These are phyloP conservation scores for Calliopum simillimum DNA, from an alignment of 2,888 invertebrate species.

Conservation along the genomic window DNA sequence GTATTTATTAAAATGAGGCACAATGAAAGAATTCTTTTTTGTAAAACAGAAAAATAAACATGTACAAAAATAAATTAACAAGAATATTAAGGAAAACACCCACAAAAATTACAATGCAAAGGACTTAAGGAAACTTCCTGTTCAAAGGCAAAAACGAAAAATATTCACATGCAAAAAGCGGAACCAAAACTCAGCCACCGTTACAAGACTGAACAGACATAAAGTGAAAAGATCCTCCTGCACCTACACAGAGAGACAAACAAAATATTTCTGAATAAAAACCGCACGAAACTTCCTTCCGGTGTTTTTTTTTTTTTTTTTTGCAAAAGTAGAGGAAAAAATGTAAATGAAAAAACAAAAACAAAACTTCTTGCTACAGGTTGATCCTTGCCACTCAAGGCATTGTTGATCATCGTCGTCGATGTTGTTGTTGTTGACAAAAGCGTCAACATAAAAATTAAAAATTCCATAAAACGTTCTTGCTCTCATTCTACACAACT, in stretches of 20 bases:
- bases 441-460: constrained; percentile 18
- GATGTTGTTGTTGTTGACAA: constrained; percentile 13
- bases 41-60: constrained; percentile 7
- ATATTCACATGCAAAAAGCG: constrained; percentile 25
- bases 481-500: background rate
- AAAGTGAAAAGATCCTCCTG: background rate
- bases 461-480: constrained; percentile 16
- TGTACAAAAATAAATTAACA: constrained; percentile 19
- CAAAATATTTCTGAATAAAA: constrained; percentile 34
- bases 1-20: constrained; percentile 37
- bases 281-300: constrained; percentile 42
- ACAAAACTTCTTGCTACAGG: constrained; percentile 22
- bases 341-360: constrained; percentile 10
- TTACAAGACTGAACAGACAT: constrained; percentile 19
- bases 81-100: constrained; percentile 31
- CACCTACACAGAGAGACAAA: background rate
- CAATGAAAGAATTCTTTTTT: constrained; percentile 12
- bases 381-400: constrained; percentile 16
- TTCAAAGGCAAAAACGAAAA: constrained; percentile 6
- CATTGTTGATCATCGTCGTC: constrained; percentile 11
- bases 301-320: no score
- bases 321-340: constrained; percentile 33
- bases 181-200: constrained; percentile 23
- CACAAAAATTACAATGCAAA: background rate
- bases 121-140: constrained; percentile 21